These are phyloP conservation scores for Drosophila nigrodunni DNA, from an alignment of 1,140 invertebrate genomes.

Conservation along the genomic window DNA sequence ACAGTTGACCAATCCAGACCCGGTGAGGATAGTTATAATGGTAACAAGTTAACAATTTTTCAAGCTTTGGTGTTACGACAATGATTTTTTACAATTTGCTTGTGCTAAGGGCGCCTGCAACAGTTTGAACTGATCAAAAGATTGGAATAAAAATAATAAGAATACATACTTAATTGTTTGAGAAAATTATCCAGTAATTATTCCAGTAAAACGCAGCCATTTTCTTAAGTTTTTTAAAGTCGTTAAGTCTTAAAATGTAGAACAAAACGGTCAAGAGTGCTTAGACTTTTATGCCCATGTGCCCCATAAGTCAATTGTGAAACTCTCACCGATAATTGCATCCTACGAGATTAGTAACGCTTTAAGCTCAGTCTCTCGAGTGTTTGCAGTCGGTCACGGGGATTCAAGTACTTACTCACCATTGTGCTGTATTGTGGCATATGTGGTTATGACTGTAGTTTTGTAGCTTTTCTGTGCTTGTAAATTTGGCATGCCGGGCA, in stretches of 20 bases:
- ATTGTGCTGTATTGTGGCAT: neutral
- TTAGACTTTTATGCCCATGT: constrained; percentile 11
- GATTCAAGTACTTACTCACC: neutral
- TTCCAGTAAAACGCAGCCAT: neutral
- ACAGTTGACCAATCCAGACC: too few relatives aligned
- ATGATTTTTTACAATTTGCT: too few relatives aligned
- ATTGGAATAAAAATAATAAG: neutral
- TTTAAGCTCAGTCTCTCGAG: constrained; percentile 24
- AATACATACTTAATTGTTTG: too few relatives aligned
- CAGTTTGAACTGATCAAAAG: too few relatives aligned
- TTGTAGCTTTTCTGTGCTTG: constrained; percentile 6
- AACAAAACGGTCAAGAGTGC: constrained; percentile 32
- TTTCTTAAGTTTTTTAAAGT: neutral
- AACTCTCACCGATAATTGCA: constrained; percentile 51
- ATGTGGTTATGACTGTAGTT: constrained; percentile 33
- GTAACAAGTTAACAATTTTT: too few relatives aligned
- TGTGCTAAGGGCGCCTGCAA: too few relatives aligned
- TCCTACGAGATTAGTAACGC: constrained; percentile 37
- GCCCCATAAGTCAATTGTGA: constrained; percentile 44
- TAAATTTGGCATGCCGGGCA: constrained; percentile 66
- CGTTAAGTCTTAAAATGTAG: neutral
- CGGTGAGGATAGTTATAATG: too few relatives aligned
- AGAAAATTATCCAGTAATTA: too few relatives aligned
- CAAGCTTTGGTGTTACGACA: too few relatives aligned
- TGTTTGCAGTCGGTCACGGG: constrained; percentile 18